A percentile compares a stretch with the other conserved stretches of the same genome.
phyloP scores from a whole-genome alignment of 2,888 invertebrate species.

The Nysson spinosus region DNA sequence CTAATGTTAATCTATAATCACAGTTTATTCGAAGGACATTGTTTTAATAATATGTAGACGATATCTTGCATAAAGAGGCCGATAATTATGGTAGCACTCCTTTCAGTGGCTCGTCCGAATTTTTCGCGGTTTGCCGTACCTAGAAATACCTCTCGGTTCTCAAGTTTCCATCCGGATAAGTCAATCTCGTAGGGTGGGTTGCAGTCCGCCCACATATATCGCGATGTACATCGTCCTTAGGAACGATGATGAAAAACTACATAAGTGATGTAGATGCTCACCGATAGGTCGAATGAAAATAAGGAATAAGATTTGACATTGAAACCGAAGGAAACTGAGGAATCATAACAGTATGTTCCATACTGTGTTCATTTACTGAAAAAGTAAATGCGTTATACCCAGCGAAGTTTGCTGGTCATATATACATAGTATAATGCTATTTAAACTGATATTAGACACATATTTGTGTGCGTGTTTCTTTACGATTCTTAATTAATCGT shows the following conservation, averaged over 20 bases:
- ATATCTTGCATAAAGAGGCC: background rate
- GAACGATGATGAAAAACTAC: slow-evolving; percentile 30
- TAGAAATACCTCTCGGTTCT: slow-evolving; percentile 29
- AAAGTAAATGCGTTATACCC: background rate
- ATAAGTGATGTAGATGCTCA: slow-evolving; percentile 38
- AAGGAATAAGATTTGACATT: slow-evolving; percentile 29
- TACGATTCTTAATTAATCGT: too few relatives aligned
- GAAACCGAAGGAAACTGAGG: slow-evolving; percentile 19
- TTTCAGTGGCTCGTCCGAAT: slow-evolving; percentile 14
- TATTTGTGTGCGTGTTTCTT: too few relatives aligned
- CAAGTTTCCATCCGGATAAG: slow-evolving; percentile 37
- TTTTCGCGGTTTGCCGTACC: slow-evolving; percentile 18
- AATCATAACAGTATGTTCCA: slow-evolving; percentile 10
- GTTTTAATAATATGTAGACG: too few relatives aligned
- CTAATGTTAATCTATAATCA: too few relatives aligned
- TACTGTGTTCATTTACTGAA: slow-evolving; percentile 1
- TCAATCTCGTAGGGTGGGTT: slow-evolving; percentile 36
- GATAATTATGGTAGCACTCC: slow-evolving; percentile 16
- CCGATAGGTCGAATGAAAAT: slow-evolving; percentile 4
- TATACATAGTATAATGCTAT: too few relatives aligned
- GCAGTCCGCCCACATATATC: slow-evolving; percentile 45
- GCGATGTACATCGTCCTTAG: too few relatives aligned
- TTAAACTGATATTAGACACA: too few relatives aligned
- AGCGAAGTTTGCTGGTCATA: too few relatives aligned
- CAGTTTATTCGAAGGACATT: too few relatives aligned